Conservation (phyloP, 1,140 invertebrate genomes). For the Pomacea maculata region DNA sequence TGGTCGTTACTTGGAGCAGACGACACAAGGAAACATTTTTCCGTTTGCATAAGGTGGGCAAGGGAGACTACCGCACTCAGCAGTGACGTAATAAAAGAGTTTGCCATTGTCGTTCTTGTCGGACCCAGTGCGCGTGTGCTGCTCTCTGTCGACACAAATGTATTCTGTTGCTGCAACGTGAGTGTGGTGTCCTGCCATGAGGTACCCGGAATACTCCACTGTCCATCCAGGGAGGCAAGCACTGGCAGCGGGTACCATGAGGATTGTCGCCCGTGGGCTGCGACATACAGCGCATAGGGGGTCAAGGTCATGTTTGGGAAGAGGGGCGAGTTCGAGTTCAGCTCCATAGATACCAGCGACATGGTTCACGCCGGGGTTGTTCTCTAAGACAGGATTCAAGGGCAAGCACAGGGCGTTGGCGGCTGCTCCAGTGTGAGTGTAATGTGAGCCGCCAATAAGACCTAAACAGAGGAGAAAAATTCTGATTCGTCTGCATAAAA, state of each 20-base stretch:
- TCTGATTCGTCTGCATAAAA: too few relatives aligned
- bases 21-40: constrained; percentile 25
- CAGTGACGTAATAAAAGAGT: constrained; percentile 31
- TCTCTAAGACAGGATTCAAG: constrained; percentile 21
- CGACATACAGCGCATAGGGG: constrained; percentile 33
- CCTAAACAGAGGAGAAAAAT: constrained; percentile 11
- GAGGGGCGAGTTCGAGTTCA: constrained; percentile 28
- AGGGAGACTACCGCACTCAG: constrained; percentile 31
- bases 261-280: constrained; percentile 6
- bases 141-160: constrained; percentile 39
- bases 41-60: constrained; percentile 32
- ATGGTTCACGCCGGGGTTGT: constrained; percentile 1
- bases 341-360: constrained; percentile 30
- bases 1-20: constrained; percentile 18
- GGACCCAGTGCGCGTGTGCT: constrained; percentile 25
- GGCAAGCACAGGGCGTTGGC: constrained; percentile 35
- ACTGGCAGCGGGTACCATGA: constrained; percentile 42
- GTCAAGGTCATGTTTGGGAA: constrained; percentile 3
- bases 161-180: constrained; percentile 25
- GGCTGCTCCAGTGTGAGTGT: constrained; percentile 11
- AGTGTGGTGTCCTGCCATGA: constrained; percentile 27
- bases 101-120: constrained; percentile 30
- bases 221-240: constrained; percentile 39
- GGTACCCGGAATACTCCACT: constrained; percentile 36
- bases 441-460: constrained; percentile 25